Percentiles rank a stretch among this genome's conserved stretches.
Evolutionary conservation across 2,797 vertebrate genomes (phyloP).

Genomic region (Rhinogobio ventralis): DNA sequence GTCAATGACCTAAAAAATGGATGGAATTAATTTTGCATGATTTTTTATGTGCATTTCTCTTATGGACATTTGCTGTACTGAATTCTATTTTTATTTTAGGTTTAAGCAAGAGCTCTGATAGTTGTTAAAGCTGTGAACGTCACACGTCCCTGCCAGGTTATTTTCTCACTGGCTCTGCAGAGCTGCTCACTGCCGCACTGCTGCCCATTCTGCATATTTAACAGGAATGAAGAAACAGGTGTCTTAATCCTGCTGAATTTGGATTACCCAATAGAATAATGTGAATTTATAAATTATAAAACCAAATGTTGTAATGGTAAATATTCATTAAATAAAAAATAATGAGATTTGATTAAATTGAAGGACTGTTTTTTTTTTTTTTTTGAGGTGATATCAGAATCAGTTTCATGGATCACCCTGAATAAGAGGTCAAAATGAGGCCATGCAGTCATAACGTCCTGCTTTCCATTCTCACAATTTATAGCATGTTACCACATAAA

Average conservation of each 20-base stretch:
- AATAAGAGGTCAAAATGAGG: neutral
- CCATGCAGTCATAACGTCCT: neutral
- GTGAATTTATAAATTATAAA: neutral
- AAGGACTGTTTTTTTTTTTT: neutral
- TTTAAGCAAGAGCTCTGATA: neutral
- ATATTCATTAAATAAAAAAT: neutral
- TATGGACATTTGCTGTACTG: neutral
- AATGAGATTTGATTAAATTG: neutral
- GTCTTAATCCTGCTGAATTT: neutral
- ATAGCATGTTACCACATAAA: slow-evolving; percentile 22
- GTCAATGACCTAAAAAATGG: neutral
- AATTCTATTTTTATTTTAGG: neutral
- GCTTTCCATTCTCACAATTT: slow-evolving; percentile 11
- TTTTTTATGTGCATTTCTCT: neutral
- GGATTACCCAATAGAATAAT: neutral
- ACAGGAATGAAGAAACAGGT: neutral
- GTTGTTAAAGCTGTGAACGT: neutral
- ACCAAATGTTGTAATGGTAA: neutral
- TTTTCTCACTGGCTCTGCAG: neutral
- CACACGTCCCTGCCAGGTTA: neutral
- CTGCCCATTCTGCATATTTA: slow-evolving; percentile 24
- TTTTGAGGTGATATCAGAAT: neutral
- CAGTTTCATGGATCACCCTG: neutral
- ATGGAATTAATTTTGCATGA: neutral
- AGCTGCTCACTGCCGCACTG: slow-evolving; percentile 12